These are phyloP conservation scores for Morone chrysops DNA, from an alignment of 2,113 vertebrate genomes.

Conservation along the genomic window DNA sequence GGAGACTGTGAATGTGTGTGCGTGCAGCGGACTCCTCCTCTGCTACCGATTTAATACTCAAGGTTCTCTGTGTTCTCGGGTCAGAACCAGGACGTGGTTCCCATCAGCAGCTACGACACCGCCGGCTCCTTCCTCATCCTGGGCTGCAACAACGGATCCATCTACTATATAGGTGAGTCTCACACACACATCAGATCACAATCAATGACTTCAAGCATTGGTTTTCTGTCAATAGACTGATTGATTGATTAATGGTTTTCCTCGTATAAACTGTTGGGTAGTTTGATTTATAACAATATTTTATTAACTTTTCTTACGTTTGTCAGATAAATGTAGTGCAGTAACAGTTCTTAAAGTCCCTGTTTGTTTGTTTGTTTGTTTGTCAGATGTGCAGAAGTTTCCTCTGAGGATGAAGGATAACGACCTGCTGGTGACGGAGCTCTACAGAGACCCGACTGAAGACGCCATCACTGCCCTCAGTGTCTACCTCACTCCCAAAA, in stretches of 20 bases:
- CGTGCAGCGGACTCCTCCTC: background rate
- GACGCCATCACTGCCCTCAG: conserved; percentile 94
- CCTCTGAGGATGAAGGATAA: conserved; percentile 95
- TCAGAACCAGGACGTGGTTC: conserved; percentile 94
- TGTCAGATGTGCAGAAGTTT: conserved; percentile 91
- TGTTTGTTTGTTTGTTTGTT: background rate
- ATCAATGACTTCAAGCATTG: no score
- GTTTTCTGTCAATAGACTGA: no score
- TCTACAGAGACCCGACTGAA: conserved; percentile 91
- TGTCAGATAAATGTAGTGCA: no score
- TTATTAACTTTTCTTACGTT: no score
- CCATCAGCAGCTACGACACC: conserved; percentile 93
- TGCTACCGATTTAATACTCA: no score
- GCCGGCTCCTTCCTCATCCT: conserved; percentile 94
- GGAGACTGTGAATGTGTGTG: no score
- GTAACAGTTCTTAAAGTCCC: no score
- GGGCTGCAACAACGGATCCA: conserved; percentile 93
- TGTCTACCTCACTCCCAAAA: conserved; percentile 94
- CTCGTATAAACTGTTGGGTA: no score
- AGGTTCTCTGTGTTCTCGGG: background rate
- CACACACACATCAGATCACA: no score
- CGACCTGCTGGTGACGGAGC: conserved; percentile 92
- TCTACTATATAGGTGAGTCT: conserved; percentile 91
- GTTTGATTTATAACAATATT: no score
- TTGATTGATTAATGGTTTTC: no score